Conservation (phyloP, 2,113 vertebrate genomes). For the Chunga burmeisteri region DNA sequence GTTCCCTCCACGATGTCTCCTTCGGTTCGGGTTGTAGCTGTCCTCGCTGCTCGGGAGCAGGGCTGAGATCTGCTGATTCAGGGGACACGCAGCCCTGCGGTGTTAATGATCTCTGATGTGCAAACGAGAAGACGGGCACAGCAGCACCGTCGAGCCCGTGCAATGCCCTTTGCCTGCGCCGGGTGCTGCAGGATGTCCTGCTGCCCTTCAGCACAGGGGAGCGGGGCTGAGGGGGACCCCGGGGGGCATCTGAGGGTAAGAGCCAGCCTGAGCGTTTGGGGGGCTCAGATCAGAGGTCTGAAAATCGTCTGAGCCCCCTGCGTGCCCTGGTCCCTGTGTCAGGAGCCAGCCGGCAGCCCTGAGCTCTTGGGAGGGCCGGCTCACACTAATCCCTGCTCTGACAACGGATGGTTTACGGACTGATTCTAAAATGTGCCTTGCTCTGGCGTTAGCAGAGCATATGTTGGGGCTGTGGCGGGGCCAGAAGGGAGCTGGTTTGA, state of each 20-base stretch:
- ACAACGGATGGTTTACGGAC: background rate
- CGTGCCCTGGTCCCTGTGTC: accelerated
- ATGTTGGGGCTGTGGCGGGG: background rate
- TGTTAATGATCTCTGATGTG: background rate
- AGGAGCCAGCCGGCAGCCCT: background rate
- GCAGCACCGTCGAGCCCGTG: background rate
- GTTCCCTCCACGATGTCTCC: background rate
- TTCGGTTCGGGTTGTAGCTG: background rate
- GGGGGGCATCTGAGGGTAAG: background rate
- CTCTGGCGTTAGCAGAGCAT: background rate
- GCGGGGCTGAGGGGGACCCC: accelerated
- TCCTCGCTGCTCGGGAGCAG: background rate
- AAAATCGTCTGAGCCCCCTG: background rate
- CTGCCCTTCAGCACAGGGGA: background rate
- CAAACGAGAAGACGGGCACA: background rate
- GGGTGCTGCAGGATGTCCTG: background rate
- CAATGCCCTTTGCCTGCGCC: background rate
- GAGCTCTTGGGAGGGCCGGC: background rate
- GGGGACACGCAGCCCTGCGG: background rate
- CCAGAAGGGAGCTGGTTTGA: background rate
- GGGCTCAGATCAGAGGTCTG: background rate
- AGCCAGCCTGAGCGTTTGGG: background rate
- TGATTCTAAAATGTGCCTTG: background rate
- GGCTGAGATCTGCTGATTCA: constrained; percentile 38
- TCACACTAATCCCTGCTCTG: background rate